phyloP scores from a whole-genome alignment of 1,140 invertebrate genomes.

The Amyelois transitella region DNA sequence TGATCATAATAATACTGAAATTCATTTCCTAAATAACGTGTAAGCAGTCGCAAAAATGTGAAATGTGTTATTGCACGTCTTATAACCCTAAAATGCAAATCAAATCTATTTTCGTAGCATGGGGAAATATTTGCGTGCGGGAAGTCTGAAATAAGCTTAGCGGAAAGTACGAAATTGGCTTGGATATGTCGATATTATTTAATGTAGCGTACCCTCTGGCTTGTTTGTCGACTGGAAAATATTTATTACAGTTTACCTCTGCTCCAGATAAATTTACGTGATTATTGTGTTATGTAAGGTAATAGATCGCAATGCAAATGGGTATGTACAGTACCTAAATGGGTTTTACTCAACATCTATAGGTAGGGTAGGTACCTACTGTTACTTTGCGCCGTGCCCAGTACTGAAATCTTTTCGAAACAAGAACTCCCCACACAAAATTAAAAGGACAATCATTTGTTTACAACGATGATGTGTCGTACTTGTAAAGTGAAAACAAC shows the following conservation, averaged over 20 bases:
- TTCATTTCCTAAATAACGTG: constrained; percentile 15
- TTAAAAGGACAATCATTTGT: constrained; percentile 10
- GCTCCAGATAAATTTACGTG: constrained; percentile 26
- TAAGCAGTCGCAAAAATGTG: constrained; percentile 21
- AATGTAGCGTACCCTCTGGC: constrained; percentile 40
- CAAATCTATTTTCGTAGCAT: constrained; percentile 40
- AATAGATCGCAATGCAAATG: not conserved
- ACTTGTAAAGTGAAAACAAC: too few relatives aligned
- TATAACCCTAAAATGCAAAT: constrained; percentile 43
- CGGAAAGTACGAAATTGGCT: constrained; percentile 56
- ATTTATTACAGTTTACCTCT: constrained; percentile 40
- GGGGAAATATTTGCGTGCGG: constrained; percentile 41
- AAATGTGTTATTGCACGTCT: constrained; percentile 29
- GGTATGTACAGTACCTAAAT: too few relatives aligned
- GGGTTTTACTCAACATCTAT: too few relatives aligned
- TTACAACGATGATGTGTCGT: constrained; percentile 25
- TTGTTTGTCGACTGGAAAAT: constrained; percentile 49
- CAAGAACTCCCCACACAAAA: not conserved
- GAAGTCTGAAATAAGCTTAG: constrained; percentile 54
- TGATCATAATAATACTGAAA: constrained; percentile 1
- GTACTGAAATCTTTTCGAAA: not conserved
- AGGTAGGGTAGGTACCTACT: too few relatives aligned
- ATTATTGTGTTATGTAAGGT: not conserved
- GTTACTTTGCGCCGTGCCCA: too few relatives aligned
- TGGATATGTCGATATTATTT: constrained; percentile 58